Conservation (phyloP, 2,797 vertebrate genomes). For the Menidia menidia region DNA sequence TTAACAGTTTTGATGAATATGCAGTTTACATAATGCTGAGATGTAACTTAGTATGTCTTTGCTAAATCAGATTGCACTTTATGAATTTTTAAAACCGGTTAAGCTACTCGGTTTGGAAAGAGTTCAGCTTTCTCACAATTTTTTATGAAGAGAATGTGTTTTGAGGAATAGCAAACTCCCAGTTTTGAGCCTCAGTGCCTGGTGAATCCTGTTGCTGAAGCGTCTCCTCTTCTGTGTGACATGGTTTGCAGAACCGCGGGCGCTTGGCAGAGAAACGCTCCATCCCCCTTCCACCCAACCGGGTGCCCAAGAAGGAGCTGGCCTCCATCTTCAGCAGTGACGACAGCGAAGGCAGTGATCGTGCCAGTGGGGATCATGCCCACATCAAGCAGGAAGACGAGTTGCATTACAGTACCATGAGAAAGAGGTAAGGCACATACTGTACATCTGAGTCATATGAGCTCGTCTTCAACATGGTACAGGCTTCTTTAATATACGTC, state of each 20-base stretch:
- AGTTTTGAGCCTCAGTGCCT: neutral
- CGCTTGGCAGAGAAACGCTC: conserved; percentile 97
- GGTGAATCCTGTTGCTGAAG: conserved; percentile 42
- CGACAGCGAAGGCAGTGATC: conserved; percentile 90
- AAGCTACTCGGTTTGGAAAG: neutral
- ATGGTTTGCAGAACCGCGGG: conserved; percentile 90
- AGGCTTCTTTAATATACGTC: conserved; percentile 1
- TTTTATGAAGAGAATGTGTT: neutral
- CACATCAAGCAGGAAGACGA: conserved; percentile 95
- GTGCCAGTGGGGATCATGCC: conserved; percentile 86
- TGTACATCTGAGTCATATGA: neutral
- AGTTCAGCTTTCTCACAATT: neutral
- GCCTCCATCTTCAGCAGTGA: conserved; percentile 90
- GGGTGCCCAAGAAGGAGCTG: conserved; percentile 93
- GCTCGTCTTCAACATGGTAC: neutral
- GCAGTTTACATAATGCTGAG: no score
- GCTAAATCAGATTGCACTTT: neutral
- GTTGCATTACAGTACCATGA: conserved; percentile 93
- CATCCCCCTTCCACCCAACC: conserved; percentile 89
- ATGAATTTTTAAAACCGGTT: neutral
- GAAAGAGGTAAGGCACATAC: conserved; percentile 90
- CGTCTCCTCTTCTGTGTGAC: conserved; percentile 38
- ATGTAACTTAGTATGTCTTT: neutral
- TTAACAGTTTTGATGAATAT: no score
- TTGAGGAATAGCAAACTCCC: neutral